These are phyloP conservation scores for Phallusia fumigata DNA, from an alignment of 23 tunicate genomes.

Conservation along the genomic window DNA sequence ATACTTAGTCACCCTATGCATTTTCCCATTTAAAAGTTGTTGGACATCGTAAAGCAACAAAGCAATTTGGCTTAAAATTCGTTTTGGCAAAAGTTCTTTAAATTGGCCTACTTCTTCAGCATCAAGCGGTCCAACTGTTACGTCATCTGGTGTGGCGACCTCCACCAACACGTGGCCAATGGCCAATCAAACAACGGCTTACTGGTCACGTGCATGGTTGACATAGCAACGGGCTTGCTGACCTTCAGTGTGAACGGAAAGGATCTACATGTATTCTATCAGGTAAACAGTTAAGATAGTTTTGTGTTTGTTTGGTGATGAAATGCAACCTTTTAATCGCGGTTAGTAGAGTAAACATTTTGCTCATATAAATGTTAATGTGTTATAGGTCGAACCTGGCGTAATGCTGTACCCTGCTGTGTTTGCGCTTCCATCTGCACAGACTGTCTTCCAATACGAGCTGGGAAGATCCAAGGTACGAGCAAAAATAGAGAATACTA, in stretches of 20 bases:
- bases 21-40: too few species aligned
- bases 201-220: slow-evolving; percentile 74
- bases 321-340: too few species aligned
- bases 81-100: neutral
- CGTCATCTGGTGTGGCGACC: slow-evolving; percentile 75
- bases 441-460: slow-evolving; percentile 77
- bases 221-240: slow-evolving; percentile 78
- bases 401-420: slow-evolving; percentile 82
- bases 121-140: slow-evolving; percentile 89
- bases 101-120: slow-evolving; percentile 24
- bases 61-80: neutral
- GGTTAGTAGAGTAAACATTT: neutral
- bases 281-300: slow-evolving; percentile 33
- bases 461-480: slow-evolving; percentile 83
- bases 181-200: slow-evolving; percentile 50
- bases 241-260: slow-evolving; percentile 87
- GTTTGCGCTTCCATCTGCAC: slow-evolving; percentile 68
- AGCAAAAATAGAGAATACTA: neutral
- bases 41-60: too few species aligned
- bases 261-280: slow-evolving; percentile 73
- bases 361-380: neutral
- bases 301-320: neutral
- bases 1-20: too few species aligned
- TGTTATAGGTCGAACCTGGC: slow-evolving; percentile 69
- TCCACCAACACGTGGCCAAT: slow-evolving; percentile 43